These are phyloP conservation scores for Campoplex nolae DNA, from an alignment of 2,888 invertebrate species.

Conservation along the genomic window DNA sequence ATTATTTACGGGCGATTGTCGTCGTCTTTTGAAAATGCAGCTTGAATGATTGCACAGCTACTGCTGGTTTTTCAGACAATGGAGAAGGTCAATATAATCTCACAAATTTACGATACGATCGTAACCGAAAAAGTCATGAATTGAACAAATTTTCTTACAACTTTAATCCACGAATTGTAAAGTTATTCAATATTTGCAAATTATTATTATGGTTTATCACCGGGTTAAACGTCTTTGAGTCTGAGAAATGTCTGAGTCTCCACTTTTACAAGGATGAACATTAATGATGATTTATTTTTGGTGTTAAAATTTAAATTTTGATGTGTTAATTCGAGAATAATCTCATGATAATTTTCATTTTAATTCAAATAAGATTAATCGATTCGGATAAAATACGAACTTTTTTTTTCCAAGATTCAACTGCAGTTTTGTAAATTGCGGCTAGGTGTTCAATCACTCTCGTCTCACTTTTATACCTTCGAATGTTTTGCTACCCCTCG, in stretches of 20 bases:
- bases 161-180: not conserved
- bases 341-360: not conserved
- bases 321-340: not conserved
- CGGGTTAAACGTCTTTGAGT: not conserved
- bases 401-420: not conserved
- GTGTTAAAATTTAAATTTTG: not conserved
- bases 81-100: not conserved
- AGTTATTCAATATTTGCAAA: not conserved
- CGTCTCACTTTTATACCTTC: not conserved
- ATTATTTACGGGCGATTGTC: slow-evolving; percentile 25
- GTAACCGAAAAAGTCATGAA: not conserved
- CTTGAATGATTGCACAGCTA: slow-evolving; percentile 29
- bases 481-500: slow-evolving; percentile 11
- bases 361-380: not conserved
- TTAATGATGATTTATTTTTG: not conserved
- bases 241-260: not conserved
- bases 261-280: not conserved
- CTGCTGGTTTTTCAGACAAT: not conserved
- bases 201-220: not conserved
- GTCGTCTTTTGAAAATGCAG: slow-evolving; percentile 17
- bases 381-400: not conserved
- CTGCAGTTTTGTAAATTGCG: not conserved
- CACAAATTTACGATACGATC: not conserved
- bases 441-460: slow-evolving; percentile 30
- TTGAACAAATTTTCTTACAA: not conserved